phyloP scores from a whole-genome alignment of 2,888 invertebrate genomes.

The Baronia brevicornis region DNA sequence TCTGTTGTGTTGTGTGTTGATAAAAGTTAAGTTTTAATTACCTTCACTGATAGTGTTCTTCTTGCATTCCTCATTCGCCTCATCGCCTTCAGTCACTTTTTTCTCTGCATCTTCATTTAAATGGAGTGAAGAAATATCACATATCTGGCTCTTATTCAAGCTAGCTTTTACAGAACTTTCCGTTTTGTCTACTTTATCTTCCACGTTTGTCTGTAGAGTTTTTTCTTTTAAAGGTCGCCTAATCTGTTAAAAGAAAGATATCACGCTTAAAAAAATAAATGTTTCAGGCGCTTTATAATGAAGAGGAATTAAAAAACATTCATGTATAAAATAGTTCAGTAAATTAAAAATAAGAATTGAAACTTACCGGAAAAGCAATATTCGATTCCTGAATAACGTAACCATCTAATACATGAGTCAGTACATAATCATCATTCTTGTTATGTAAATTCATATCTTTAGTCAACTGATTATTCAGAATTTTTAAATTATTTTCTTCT shows the following conservation, averaged over 20 bases:
- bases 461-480: constrained; percentile 21
- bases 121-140: constrained; percentile 28
- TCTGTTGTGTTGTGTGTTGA: too few relatives aligned
- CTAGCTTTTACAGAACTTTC: constrained; percentile 17
- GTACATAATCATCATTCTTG: constrained; percentile 28
- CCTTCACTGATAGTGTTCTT: constrained; percentile 4
- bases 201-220: constrained; percentile 23
- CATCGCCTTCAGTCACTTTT: constrained; percentile 16
- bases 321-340: neutral
- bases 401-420: constrained; percentile 64
- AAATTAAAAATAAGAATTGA: constrained; percentile 4
- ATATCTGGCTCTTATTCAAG: constrained; percentile 24
- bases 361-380: constrained; percentile 62
- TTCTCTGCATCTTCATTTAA: constrained; percentile 29
- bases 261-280: constrained; percentile 1
- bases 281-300: too few relatives aligned
- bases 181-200: constrained; percentile 18
- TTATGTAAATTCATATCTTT: constrained; percentile 20
- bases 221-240: constrained; percentile 48
- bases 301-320: too few relatives aligned
- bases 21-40: too few relatives aligned
- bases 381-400: constrained; percentile 67
- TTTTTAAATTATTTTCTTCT: constrained; percentile 25
- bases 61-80: constrained; percentile 14
- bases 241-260: constrained; percentile 33